Evolutionary conservation across 2,797 vertebrate species (phyloP).

Genomic region (Sternotherus odoratus): DNA sequence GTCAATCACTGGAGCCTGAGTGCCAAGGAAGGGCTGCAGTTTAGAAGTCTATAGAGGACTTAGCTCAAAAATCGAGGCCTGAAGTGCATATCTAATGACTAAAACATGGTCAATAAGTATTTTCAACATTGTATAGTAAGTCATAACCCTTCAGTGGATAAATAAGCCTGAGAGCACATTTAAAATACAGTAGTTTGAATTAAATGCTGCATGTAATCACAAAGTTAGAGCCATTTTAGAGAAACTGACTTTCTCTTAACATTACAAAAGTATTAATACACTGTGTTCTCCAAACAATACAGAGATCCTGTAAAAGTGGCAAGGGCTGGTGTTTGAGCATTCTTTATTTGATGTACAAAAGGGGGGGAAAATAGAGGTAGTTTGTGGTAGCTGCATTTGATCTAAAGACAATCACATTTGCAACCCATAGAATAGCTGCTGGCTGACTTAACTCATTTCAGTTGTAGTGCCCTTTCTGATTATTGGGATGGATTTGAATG

Average conservation of each 20-base stretch:
- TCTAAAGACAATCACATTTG: not conserved
- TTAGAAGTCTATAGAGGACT: not conserved
- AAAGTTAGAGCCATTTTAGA: conserved; percentile 15
- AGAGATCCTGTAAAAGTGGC: not conserved
- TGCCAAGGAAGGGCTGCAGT: not conserved
- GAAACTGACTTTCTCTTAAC: not conserved
- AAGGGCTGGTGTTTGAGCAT: not conserved
- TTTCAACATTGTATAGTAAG: not conserved
- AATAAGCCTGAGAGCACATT: not conserved
- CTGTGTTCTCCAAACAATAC: not conserved
- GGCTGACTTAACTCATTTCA: not conserved
- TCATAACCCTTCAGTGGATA: not conserved
- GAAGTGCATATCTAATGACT: not conserved
- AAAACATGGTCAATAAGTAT: not conserved
- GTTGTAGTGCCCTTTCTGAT: not conserved
- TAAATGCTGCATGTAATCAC: not conserved
- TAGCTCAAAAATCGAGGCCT: not conserved
- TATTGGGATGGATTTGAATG: not conserved
- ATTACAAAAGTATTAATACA: not conserved
- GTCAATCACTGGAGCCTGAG: not conserved
- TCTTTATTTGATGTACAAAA: not conserved
- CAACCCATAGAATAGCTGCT: not conserved
- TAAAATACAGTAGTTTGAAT: not conserved
- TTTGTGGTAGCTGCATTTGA: not conserved
- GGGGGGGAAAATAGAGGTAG: not conserved